Evolutionary conservation across 2,113 vertebrate genomes (phyloP).

Genomic region (Megaceryle torquata): DNA sequence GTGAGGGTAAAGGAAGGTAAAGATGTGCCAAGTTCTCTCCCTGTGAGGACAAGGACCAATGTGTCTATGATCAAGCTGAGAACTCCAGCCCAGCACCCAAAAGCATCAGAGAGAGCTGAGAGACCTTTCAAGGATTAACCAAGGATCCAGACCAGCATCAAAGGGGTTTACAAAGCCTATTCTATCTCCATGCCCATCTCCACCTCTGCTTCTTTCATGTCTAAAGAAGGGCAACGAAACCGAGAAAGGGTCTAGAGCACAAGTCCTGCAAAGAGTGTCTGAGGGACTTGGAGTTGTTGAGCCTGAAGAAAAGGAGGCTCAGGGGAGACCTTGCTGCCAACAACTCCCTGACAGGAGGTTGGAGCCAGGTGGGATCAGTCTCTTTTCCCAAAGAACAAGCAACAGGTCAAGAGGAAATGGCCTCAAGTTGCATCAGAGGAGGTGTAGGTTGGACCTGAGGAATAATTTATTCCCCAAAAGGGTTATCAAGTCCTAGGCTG

Average conservation of each 20-base stretch:
- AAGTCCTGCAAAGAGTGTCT: too few species aligned
- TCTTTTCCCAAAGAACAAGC: too few species aligned
- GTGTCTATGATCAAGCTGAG: not conserved
- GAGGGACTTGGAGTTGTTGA: too few species aligned
- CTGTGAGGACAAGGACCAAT: not conserved
- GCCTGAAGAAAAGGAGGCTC: too few species aligned
- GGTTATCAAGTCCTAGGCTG: too few species aligned
- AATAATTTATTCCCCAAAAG: too few species aligned
- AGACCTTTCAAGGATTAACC: not conserved
- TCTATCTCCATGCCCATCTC: not conserved
- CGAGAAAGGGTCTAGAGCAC: not conserved
- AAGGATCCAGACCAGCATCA: not conserved
- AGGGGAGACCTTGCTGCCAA: too few species aligned
- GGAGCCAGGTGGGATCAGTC: too few species aligned
- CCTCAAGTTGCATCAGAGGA: too few species aligned
- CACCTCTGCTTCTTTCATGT: not conserved
- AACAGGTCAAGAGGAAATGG: too few species aligned
- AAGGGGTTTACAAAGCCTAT: not conserved
- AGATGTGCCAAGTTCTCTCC: not conserved
- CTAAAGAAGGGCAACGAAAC: not conserved
- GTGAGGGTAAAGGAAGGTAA: not conserved
- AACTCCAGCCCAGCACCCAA: not conserved
- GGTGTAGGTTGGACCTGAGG: too few species aligned
- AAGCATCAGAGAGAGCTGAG: not conserved
- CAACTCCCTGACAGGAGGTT: too few species aligned